Evolutionary conservation across 2,113 vertebrate genomes (phyloP).

Genomic region (Perca fluviatilis): DNA sequence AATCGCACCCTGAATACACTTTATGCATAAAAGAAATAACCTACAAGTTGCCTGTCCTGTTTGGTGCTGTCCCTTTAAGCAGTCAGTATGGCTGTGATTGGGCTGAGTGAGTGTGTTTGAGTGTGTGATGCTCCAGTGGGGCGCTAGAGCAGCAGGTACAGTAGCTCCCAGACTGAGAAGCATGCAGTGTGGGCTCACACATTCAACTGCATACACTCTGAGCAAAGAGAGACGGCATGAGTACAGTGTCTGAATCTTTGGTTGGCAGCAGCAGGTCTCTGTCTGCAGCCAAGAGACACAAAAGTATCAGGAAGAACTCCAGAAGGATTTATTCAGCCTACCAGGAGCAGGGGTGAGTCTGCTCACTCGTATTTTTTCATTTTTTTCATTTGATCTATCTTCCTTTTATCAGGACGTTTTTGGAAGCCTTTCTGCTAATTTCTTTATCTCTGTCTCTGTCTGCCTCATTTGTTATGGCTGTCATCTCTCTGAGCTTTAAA

Average conservation of each 20-base stretch:
- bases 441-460: too few relatives aligned
- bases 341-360: conserved; percentile 90
- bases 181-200: background rate
- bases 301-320: conserved; percentile 86
- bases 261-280: conserved; percentile 76
- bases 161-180: conserved; percentile 13
- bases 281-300: conserved; percentile 85
- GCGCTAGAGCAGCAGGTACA: conserved; percentile 60
- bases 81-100: conserved; percentile 66
- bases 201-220: background rate
- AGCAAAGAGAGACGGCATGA: conserved; percentile 70
- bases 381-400: background rate
- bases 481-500: background rate
- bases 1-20: too few relatives aligned
- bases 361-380: background rate
- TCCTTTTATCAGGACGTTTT: background rate
- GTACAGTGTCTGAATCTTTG: conserved; percentile 59
- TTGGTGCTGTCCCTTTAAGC: conserved; percentile 84
- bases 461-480: background rate
- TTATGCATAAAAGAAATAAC: background rate
- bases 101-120: conserved; percentile 45
- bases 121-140: conserved; percentile 57
- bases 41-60: background rate
- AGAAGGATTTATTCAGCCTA: conserved; percentile 87
- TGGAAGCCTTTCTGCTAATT: background rate